Evolutionary conservation across 2,113 vertebrate genomes (phyloP), one percentile per base, ranked within the genome.

Genomic region (Haplochromis vanheusdeni): DNA sequence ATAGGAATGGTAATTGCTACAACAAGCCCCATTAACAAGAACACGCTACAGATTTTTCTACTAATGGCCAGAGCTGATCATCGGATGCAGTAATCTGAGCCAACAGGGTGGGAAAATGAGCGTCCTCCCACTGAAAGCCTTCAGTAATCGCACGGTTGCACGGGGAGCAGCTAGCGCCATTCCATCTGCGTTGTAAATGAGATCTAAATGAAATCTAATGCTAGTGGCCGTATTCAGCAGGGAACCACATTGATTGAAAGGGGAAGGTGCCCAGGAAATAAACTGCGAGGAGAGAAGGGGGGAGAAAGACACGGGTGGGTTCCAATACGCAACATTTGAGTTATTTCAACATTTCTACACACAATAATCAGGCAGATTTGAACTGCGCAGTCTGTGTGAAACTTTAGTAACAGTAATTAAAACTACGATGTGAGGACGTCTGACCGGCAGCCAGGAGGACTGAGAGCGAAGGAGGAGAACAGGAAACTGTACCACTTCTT

Each of bases 171-270:
- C 92, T 81, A 13, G 89, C 86, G 33, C 84, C 90, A n/a, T 81
- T 93, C 92, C 92, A 91, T 93, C 90, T 92, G 91, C 37, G 93
- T 88, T 82, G 90, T 84, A 94, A 95, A 93, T 93, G 89, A 94
- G 92, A 91, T 92, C 90, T 89, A 94, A 93, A 92, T 93, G 92
- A 90, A 95, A 94, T 93, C 85, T 90, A 92, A 94, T 87, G 89
- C 88, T 42, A 37, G 86, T 70, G 73, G 86, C 87, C 21, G 31
- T 87, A 91, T 91, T 91, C 91, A 88, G 86, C 79, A 84, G 92
- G 87, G 91, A 92, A 51, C 79, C 81, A 87, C 90, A 80, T 77
- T 89, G 91, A 93, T 91, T 90, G 92, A 95, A 94, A 68, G 75
- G 86, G 87, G 93, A 90, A 91, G 88, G 88, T 23, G 37, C 35